Percentiles rank a stretch among this genome's conserved stretches.
phyloP scores from a whole-genome alignment of 37 sponge, comb jelly and placozoan genomes.

The Spongilla lacustris region DNA sequence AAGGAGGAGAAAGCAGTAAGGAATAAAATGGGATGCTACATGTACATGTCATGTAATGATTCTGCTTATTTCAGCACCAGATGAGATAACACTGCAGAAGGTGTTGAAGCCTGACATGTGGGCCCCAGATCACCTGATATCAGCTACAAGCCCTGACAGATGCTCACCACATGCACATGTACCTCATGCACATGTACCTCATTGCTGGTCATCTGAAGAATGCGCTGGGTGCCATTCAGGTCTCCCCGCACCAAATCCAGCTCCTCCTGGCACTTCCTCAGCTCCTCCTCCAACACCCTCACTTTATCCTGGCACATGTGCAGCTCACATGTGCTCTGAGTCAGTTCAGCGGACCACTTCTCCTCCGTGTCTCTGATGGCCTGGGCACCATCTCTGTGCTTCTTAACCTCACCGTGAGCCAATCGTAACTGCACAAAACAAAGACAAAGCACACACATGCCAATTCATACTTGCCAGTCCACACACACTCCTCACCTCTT shows the following conservation, averaged over 20 bases:
- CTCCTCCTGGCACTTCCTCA: neutral
- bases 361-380: constrained; percentile 19
- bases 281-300: constrained; percentile 33
- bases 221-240: neutral
- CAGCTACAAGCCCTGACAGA: too few relatives aligned
- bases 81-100: too few relatives aligned
- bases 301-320: constrained; percentile 21
- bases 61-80: too few relatives aligned
- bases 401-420: constrained; percentile 1
- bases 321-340: constrained; percentile 11
- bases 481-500: neutral
- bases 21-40: too few relatives aligned
- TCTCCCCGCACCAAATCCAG: neutral
- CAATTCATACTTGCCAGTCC: too few relatives aligned
- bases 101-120: too few relatives aligned
- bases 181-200: too few relatives aligned
- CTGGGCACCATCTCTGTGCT: neutral
- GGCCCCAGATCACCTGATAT: too few relatives aligned
- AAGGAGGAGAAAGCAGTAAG: too few relatives aligned
- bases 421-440: neutral
- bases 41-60: too few relatives aligned
- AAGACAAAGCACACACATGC: neutral
- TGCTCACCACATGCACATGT: too few relatives aligned
- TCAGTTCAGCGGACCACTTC: constrained; percentile 29
- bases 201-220: neutral